phyloP scores from a whole-genome alignment of 2,888 invertebrate genomes.

The Steinernema scapterisci region DNA sequence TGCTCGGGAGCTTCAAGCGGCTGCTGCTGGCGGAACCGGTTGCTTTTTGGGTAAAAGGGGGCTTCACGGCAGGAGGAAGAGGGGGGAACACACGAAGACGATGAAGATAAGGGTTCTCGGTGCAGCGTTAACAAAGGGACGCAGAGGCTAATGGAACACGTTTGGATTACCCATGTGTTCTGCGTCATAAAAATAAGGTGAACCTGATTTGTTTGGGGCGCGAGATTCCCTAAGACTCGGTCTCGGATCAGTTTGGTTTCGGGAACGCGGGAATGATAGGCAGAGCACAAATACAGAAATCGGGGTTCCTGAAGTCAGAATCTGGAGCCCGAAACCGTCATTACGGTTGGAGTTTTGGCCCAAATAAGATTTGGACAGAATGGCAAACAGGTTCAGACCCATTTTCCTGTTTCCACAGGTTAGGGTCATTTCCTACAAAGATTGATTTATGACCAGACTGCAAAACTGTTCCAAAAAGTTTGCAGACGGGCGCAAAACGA shows the following conservation, averaged over 20 bases:
- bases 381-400: no score
- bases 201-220: conserved; percentile 23
- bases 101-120: not conserved
- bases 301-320: no score
- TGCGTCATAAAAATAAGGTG: not conserved
- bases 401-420: no score
- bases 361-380: no score
- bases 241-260: no score
- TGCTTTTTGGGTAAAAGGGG: not conserved
- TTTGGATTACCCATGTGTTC: not conserved
- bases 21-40: not conserved
- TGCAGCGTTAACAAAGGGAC: not conserved
- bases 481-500: no score
- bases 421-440: no score
- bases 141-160: conserved; percentile 30
- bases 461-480: no score
- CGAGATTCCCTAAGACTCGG: no score
- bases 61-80: not conserved
- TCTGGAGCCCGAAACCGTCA: no score
- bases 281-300: not conserved
- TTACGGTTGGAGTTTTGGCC: no score
- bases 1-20: not conserved
- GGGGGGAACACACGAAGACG: not conserved
- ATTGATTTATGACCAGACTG: no score
- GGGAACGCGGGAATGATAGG: not conserved